Evolutionary conservation across 2,797 vertebrate species (phyloP).

Genomic region (Denticeps clupeoides): DNA sequence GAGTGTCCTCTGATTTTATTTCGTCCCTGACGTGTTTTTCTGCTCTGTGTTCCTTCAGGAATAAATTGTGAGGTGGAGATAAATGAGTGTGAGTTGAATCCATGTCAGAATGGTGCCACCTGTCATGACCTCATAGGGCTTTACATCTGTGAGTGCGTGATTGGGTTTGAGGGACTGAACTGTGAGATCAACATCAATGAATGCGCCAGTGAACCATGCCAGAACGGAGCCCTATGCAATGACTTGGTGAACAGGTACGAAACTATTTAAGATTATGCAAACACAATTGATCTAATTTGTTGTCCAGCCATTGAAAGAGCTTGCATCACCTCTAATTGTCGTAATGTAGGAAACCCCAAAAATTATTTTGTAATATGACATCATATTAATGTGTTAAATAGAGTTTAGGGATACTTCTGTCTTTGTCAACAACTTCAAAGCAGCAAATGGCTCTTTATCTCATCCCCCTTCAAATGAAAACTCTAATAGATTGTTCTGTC

Average conservation of each 20-base stretch:
- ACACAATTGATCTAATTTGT: too few relatives aligned
- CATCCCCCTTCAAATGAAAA: background rate
- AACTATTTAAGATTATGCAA: background rate
- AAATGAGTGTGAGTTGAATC: constrained; percentile 75
- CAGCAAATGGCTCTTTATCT: background rate
- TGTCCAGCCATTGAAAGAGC: too few relatives aligned
- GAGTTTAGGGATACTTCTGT: too few relatives aligned
- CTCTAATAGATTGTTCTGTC: background rate
- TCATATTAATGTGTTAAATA: too few relatives aligned
- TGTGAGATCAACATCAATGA: constrained; percentile 80
- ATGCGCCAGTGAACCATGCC: constrained; percentile 76
- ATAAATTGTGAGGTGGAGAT: constrained; percentile 72
- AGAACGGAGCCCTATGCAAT: constrained; percentile 60
- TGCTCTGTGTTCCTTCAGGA: constrained; percentile 37
- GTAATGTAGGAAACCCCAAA: too few relatives aligned
- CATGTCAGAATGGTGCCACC: constrained; percentile 65
- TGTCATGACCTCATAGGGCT: constrained; percentile 68
- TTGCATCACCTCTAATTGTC: too few relatives aligned
- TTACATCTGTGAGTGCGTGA: constrained; percentile 72
- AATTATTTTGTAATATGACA: too few relatives aligned
- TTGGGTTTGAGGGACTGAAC: constrained; percentile 62
- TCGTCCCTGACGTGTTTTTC: too few relatives aligned
- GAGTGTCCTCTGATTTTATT: background rate
- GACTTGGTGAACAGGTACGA: constrained; percentile 74
- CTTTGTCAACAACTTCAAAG: too few relatives aligned